phyloP scores from a whole-genome alignment of 2,888 invertebrate species.

The Labia minor region DNA sequence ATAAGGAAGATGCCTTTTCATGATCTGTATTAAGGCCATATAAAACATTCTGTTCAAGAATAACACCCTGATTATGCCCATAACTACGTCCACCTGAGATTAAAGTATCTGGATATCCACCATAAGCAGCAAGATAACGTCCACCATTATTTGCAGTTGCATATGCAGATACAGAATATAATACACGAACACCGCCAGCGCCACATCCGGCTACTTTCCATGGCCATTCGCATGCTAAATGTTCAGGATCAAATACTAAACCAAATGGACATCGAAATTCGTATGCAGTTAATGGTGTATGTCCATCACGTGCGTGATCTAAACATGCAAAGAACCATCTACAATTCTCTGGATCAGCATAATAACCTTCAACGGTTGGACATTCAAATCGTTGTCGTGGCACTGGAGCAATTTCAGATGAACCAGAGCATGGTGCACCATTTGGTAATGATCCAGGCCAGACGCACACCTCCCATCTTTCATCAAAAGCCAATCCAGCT shows the following conservation, averaged over 20 bases:
- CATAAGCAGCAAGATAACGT: slow-evolving; percentile 31
- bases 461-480: slow-evolving; percentile 64
- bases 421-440: slow-evolving; percentile 61
- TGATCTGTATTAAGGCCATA: not conserved
- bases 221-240: slow-evolving; percentile 66
- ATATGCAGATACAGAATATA: not conserved
- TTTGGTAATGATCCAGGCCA: slow-evolving; percentile 65
- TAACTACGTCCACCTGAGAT: slow-evolving; percentile 31
- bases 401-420: slow-evolving; percentile 65
- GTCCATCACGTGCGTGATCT: slow-evolving; percentile 46
- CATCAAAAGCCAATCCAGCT: slow-evolving; percentile 63
- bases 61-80: slow-evolving; percentile 28
- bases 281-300: slow-evolving; percentile 47
- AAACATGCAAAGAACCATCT: slow-evolving; percentile 75
- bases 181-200: not conserved
- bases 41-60: slow-evolving; percentile 26
- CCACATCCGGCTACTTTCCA: slow-evolving; percentile 51
- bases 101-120: slow-evolving; percentile 32
- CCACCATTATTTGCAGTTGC: slow-evolving; percentile 30
- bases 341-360: slow-evolving; percentile 69
- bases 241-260: slow-evolving; percentile 60
- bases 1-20: no score
- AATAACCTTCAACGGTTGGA: slow-evolving; percentile 57
- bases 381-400: slow-evolving; percentile 56
- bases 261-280: slow-evolving; percentile 75